Conservation (phyloP, 2,888 invertebrate genomes). For the Petrophora chlorosata region DNA sequence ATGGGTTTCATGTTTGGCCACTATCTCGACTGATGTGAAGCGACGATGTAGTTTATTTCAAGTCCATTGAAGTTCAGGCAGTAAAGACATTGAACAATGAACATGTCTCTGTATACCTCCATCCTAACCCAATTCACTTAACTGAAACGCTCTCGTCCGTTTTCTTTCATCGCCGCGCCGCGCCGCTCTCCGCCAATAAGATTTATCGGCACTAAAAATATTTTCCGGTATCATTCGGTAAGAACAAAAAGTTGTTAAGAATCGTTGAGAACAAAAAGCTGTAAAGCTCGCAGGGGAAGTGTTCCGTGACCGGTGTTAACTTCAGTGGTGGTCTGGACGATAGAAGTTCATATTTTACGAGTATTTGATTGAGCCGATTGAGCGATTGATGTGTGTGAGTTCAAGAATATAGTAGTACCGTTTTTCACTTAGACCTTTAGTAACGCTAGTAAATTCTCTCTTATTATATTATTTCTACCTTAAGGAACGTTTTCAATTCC, state of each 20-base stretch:
- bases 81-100: no score
- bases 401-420: background rate
- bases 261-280: slow-evolving; percentile 4
- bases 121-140: slow-evolving; percentile 12
- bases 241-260: slow-evolving; percentile 11
- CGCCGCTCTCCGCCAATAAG: slow-evolving; percentile 7
- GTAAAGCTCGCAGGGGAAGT: slow-evolving; percentile 1
- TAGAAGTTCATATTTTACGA: no score
- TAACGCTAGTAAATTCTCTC: no score
- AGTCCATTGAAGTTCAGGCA: no score
- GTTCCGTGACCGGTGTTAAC: slow-evolving; percentile 13
- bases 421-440: no score
- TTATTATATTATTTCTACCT: no score
- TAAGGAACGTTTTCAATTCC: no score
- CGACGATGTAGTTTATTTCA: no score
- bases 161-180: slow-evolving; percentile 23
- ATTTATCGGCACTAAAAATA: slow-evolving; percentile 21
- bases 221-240: slow-evolving; percentile 6
- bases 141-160: slow-evolving; percentile 9
- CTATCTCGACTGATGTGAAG: no score
- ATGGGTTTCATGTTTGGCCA: no score
- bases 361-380: slow-evolving; percentile 7
- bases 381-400: slow-evolving; percentile 1
- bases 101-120: background rate
- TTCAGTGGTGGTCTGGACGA: slow-evolving; percentile 20